phyloP scores from a whole-genome alignment of 2,113 vertebrate species.

The Petrocephalus zakoni region DNA sequence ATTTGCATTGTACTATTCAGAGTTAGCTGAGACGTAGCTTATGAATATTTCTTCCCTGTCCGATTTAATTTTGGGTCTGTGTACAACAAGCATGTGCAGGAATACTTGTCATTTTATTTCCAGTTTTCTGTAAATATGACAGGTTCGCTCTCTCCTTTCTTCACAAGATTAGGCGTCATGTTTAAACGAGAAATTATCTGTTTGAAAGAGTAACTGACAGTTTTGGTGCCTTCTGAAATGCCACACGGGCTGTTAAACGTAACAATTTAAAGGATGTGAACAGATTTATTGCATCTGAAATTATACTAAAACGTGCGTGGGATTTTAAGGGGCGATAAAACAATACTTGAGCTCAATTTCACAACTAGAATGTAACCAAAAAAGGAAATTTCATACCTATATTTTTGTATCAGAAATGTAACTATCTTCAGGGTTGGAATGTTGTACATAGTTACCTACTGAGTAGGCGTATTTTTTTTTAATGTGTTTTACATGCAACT shows the following conservation, averaged over 20 bases:
- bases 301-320: conserved; percentile 84
- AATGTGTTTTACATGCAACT: conserved; percentile 99
- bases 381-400: conserved; percentile 80
- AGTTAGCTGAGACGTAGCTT: conserved; percentile 73
- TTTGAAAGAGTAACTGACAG: conserved; percentile 57
- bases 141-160: conserved; percentile 71
- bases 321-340: conserved; percentile 65
- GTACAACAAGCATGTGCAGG: conserved; percentile 80
- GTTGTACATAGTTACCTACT: conserved; percentile 97
- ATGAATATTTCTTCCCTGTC: conserved; percentile 67
- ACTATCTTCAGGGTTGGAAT: conserved; percentile 98
- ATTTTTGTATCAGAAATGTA: conserved; percentile 99
- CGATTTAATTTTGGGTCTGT: not conserved
- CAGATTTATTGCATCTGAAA: conserved; percentile 78
- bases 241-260: conserved; percentile 52
- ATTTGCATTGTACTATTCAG: conserved; percentile 90
- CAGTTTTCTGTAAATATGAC: conserved; percentile 82
- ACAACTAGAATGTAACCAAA: conserved; percentile 84
- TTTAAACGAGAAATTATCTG: conserved; percentile 32
- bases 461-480: conserved; percentile 98
- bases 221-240: conserved; percentile 89
- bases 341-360: conserved; percentile 68
- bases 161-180: conserved; percentile 67
- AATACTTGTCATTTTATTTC: conserved; percentile 79
- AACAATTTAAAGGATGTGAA: conserved; percentile 53